These are phyloP conservation scores for Apotomis betuletana DNA, from an alignment of 2,888 invertebrate genomes.

Conservation along the genomic window DNA sequence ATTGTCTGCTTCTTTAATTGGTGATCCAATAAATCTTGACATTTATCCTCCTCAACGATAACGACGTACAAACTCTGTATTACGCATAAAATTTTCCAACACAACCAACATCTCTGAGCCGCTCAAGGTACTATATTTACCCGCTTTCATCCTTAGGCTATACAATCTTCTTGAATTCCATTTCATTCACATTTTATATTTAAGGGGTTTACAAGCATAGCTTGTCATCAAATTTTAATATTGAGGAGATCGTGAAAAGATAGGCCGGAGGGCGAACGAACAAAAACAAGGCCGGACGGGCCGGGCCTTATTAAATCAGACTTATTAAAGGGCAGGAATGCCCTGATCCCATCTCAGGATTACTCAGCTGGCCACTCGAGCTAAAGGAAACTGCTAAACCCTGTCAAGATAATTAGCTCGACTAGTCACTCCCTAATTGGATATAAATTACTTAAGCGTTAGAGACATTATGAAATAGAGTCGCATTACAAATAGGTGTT, in stretches of 20 bases:
- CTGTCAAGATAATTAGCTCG: slow-evolving; percentile 34
- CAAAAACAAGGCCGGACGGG: slow-evolving; percentile 31
- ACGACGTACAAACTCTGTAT: slow-evolving; percentile 23
- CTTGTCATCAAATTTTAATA: slow-evolving; percentile 43
- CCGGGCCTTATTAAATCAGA: slow-evolving; percentile 48
- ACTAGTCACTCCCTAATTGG: slow-evolving; percentile 26
- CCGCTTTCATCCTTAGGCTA: slow-evolving; percentile 23
- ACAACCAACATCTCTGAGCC: neutral
- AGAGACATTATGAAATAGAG: slow-evolving; percentile 31
- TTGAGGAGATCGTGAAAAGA: slow-evolving; percentile 39
- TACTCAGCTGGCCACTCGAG: slow-evolving; percentile 34
- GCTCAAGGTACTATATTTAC: slow-evolving; percentile 18
- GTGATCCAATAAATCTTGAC: slow-evolving; percentile 41
- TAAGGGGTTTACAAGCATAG: slow-evolving; percentile 34
- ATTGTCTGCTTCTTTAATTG: slow-evolving; percentile 49
- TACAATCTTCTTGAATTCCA: slow-evolving; percentile 32
- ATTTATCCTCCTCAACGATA: slow-evolving; percentile 37
- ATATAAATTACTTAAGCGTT: slow-evolving; percentile 36
- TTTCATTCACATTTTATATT: slow-evolving; percentile 37
- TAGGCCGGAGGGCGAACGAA: slow-evolving; percentile 34
- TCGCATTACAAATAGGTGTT: slow-evolving; percentile 25
- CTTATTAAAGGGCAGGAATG: slow-evolving; percentile 55
- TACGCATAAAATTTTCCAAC: slow-evolving; percentile 15
- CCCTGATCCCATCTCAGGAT: slow-evolving; percentile 40
- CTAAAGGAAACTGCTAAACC: slow-evolving; percentile 32